Evolutionary conservation across 2,888 invertebrate genomes (phyloP).

Genomic region (Sarcophaga carnaria): DNA sequence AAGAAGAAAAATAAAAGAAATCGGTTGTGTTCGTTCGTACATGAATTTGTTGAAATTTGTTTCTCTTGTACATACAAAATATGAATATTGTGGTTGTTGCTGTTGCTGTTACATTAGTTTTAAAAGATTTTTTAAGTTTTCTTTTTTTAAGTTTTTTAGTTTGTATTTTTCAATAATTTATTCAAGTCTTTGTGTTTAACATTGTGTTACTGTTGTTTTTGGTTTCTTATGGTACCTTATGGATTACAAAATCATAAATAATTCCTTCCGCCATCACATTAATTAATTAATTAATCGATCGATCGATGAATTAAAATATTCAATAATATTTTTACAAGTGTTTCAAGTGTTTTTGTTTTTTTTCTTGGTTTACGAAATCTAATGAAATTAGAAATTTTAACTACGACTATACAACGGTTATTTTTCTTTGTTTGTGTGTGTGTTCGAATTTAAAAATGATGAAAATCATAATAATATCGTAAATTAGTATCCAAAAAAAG

Average conservation of each 20-base stretch:
- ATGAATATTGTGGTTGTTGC: conserved; percentile 34
- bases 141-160: background rate
- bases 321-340: conserved; percentile 34
- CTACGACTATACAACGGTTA: conserved; percentile 40
- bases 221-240: conserved; percentile 5
- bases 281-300: conserved; percentile 8
- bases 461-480: too few species aligned
- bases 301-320: too few species aligned
- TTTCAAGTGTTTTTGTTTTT: conserved; percentile 30
- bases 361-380: conserved; percentile 29
- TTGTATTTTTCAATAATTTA: conserved; percentile 41
- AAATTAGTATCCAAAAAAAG: too few species aligned
- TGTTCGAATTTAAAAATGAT: too few species aligned
- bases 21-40: background rate
- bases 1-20: too few species aligned
- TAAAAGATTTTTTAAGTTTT: background rate
- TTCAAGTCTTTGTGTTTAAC: conserved; percentile 53
- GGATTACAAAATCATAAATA: conserved; percentile 39
- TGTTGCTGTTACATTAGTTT: background rate
- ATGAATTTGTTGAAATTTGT: background rate
- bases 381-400: conserved; percentile 39
- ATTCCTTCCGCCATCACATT: conserved; percentile 12
- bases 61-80: conserved; percentile 45
- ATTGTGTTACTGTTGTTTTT: background rate
- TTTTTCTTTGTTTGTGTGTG: conserved; percentile 30